Conservation (phyloP, 2,797 vertebrate genomes). For the Pipistrellus pygmaeus region DNA sequence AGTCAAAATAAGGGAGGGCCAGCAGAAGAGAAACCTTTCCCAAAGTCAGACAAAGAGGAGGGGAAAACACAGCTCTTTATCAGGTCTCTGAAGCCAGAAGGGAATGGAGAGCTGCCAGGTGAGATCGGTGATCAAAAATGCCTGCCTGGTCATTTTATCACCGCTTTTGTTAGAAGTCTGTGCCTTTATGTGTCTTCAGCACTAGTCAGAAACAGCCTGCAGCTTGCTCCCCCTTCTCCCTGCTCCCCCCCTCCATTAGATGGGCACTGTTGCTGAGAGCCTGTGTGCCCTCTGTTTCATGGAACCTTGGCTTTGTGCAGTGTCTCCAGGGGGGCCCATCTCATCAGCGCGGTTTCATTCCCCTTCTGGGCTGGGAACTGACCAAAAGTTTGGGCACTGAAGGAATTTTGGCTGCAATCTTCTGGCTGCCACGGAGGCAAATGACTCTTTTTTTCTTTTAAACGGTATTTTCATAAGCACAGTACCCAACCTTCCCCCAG, state of each 20-base stretch:
- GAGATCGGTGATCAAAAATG: slow-evolving; percentile 62
- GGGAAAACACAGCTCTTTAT: slow-evolving; percentile 61
- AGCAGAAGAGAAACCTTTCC: slow-evolving; percentile 43
- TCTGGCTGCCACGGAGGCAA: slow-evolving; percentile 31
- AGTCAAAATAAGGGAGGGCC: slow-evolving; percentile 68
- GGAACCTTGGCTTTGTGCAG: not conserved
- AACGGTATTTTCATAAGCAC: slow-evolving; percentile 34
- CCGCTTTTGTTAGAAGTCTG: slow-evolving; percentile 7
- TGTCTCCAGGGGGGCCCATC: not conserved
- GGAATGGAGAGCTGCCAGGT: slow-evolving; percentile 48
- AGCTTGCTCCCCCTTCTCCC: not conserved
- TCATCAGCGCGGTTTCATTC: slow-evolving; percentile 49
- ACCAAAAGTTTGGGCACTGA: not conserved
- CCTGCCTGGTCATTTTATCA: slow-evolving; percentile 54
- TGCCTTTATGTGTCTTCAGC: slow-evolving; percentile 25
- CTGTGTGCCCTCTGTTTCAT: not conserved
- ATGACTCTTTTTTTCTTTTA: slow-evolving; percentile 36
- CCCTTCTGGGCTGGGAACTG: not conserved
- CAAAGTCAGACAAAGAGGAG: slow-evolving; percentile 36
- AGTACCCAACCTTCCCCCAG: not conserved
- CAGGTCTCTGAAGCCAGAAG: slow-evolving; percentile 57
- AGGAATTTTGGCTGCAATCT: slow-evolving; percentile 49
- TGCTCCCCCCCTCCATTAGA: not conserved
- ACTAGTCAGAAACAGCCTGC: not conserved
- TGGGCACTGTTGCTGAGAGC: not conserved